A percentile compares a stretch with the other conserved stretches of the same genome.
Evolutionary conservation across 2,113 vertebrate species (phyloP).

Genomic region (Equus quagga): DNA sequence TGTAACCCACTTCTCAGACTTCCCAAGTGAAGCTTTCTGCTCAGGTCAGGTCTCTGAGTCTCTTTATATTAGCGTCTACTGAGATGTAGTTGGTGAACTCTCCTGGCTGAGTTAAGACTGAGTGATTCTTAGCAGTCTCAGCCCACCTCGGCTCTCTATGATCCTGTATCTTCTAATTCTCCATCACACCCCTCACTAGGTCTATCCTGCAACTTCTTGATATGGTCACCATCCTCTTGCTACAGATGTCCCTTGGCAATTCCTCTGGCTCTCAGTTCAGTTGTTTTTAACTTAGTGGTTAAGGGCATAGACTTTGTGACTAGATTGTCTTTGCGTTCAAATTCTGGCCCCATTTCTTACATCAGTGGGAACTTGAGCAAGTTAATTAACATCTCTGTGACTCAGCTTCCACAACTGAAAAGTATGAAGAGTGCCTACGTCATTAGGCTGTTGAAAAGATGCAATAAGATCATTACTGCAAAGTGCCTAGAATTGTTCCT

Average conservation of each 20-base stretch:
- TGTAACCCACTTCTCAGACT: neutral
- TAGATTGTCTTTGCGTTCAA: neutral
- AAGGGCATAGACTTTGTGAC: neutral
- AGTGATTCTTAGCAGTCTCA: neutral
- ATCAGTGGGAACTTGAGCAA: neutral
- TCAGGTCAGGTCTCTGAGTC: neutral
- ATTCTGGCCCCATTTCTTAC: neutral
- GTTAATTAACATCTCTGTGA: neutral
- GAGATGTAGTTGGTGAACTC: neutral
- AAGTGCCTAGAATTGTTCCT: neutral
- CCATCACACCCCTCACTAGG: accelerated
- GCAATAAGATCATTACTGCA: neutral
- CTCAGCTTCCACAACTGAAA: neutral
- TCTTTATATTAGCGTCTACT: neutral
- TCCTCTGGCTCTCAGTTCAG: neutral
- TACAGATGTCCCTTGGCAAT: neutral
- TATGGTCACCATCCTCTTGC: neutral
- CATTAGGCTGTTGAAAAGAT: neutral
- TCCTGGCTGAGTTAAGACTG: neutral
- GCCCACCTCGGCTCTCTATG: neutral
- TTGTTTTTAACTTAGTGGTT: neutral
- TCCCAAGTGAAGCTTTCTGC: neutral
- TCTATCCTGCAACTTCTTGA: neutral
- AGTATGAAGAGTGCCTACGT: neutral
- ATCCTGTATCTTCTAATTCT: neutral